Conservation (phyloP, 35 echinoderm and acorn worm species). For the Antedon bifida region DNA sequence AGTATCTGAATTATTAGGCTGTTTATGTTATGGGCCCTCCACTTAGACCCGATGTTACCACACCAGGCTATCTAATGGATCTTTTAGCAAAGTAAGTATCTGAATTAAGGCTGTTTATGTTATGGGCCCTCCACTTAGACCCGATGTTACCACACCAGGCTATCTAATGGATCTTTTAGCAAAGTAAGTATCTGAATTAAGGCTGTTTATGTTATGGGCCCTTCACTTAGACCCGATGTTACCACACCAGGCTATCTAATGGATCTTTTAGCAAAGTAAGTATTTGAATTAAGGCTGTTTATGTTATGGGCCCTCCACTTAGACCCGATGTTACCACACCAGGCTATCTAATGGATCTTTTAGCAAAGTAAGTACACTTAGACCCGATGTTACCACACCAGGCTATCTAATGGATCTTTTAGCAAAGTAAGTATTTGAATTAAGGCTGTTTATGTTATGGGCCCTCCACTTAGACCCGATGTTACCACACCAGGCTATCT, state of each 20-base stretch:
- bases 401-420: conserved; percentile 77
- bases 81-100: conserved; percentile 80
- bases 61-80: conserved; percentile 80
- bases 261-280: conserved; percentile 87
- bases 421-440: conserved; percentile 89
- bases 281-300: no score
- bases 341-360: conserved; percentile 69
- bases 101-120: no score
- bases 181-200: conserved; percentile 92
- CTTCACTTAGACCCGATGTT: conserved; percentile 67
- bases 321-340: conserved; percentile 68
- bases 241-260: conserved; percentile 75
- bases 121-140: conserved; percentile 82
- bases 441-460: conserved; percentile 83
- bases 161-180: conserved; percentile 85
- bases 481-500: conserved; percentile 70
- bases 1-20: no score
- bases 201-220: conserved; percentile 83
- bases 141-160: conserved; percentile 55
- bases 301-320: conserved; percentile 88
- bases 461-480: conserved; percentile 75
- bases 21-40: conserved; percentile 86
- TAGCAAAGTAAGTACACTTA: conserved; percentile 88
- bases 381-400: conserved; percentile 63
- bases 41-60: conserved; percentile 63